These are phyloP conservation scores for Paracanthobrama guichenoti DNA, from an alignment of 2,113 vertebrate genomes.

Conservation along the genomic window DNA sequence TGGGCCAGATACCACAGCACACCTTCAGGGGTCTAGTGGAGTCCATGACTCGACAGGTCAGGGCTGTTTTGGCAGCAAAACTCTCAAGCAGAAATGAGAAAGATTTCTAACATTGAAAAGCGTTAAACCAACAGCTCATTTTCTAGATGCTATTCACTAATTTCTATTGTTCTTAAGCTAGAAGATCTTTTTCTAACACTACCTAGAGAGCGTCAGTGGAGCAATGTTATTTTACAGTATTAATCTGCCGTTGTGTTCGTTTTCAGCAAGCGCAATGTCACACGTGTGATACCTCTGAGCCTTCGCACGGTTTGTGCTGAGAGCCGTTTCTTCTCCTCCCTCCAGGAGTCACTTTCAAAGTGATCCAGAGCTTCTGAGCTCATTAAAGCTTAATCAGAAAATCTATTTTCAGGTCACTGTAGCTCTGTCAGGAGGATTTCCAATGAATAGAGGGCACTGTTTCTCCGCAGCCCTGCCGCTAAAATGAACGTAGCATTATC, in stretches of 20 bases:
- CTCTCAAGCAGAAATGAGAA: neutral
- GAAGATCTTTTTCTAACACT: neutral
- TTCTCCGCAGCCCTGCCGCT: conserved; percentile 47
- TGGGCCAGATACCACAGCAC: no score
- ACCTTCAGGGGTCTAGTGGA: no score
- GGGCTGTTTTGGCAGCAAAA: no score
- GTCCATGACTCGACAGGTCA: no score
- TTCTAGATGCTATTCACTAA: neutral
- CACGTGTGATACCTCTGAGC: neutral
- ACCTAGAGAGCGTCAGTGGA: neutral
- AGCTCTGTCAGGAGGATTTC: conserved; percentile 76
- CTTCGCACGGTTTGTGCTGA: neutral
- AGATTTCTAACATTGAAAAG: neutral
- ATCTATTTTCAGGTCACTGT: conserved; percentile 79
- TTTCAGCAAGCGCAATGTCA: neutral
- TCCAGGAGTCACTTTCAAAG: conserved; percentile 72
- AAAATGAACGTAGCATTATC: conserved; percentile 40
- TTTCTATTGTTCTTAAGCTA: neutral
- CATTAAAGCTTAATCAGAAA: conserved; percentile 83
- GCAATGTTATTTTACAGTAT: neutral
- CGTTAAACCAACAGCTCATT: neutral
- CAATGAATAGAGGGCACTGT: conserved; percentile 65
- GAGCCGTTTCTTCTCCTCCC: conserved; percentile 30
- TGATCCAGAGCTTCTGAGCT: conserved; percentile 74
- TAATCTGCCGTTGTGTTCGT: neutral